Conservation (phyloP, 30 jellyfish, hydroid and myxozoan species). For the Sanderia malayensis region DNA sequence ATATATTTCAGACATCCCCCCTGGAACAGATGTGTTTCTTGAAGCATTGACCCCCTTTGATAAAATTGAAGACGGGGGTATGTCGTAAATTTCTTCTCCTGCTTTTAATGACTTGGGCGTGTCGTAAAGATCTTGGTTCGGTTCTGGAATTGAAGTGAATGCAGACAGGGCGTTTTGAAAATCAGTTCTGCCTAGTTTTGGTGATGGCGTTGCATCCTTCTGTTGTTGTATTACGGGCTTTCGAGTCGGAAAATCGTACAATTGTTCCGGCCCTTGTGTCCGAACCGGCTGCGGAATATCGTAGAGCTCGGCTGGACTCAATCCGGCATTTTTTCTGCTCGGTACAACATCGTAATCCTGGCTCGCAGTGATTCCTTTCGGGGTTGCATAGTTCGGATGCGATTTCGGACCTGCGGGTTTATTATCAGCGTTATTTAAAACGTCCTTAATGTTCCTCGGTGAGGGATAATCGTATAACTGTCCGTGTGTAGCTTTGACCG, state of each 20-base stretch:
- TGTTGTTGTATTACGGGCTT: conserved; percentile 38
- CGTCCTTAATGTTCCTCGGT: conserved; percentile 63
- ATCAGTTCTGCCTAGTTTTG: conserved; percentile 26
- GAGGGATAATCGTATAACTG: conserved; percentile 54
- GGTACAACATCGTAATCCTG: conserved; percentile 56
- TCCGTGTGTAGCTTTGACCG: conserved; percentile 80
- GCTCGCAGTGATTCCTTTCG: neutral
- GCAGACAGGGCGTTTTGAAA: conserved; percentile 54
- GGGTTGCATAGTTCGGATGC: conserved; percentile 24
- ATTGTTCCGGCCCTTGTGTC: conserved; percentile 7
- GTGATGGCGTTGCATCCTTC: conserved; percentile 6
- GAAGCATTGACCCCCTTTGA: neutral
- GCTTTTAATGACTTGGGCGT: conserved; percentile 27
- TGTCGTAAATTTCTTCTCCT: conserved; percentile 43
- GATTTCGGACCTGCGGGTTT: conserved; percentile 2
- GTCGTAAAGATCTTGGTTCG: conserved; percentile 35
- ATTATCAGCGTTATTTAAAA: conserved; percentile 29
- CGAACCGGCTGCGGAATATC: conserved; percentile 36
- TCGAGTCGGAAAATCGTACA: conserved; percentile 55
- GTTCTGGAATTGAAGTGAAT: conserved; percentile 55
- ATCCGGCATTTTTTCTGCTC: neutral
- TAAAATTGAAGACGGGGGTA: conserved; percentile 12
- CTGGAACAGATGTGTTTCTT: neutral
- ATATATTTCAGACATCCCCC: conserved; percentile 10
- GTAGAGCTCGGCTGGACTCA: conserved; percentile 56